Evolutionary conservation across 2,113 vertebrate genomes (phyloP).

Genomic region (Hemicordylus capensis): DNA sequence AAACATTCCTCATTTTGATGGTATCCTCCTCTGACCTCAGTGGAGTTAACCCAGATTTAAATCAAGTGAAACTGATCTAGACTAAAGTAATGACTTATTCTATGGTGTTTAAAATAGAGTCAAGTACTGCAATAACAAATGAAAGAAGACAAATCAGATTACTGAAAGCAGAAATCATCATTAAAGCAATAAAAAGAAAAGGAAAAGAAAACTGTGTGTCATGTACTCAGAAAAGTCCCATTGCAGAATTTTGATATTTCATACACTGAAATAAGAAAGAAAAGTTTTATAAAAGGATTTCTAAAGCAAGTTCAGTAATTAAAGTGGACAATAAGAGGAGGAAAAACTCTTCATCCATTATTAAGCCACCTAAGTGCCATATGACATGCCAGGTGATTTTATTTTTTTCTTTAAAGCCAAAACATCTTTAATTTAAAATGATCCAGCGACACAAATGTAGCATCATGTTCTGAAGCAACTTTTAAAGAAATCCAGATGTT

Average conservation of each 20-base stretch:
- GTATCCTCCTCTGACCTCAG: background rate
- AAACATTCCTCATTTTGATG: background rate
- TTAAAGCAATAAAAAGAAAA: slow-evolving; percentile 9
- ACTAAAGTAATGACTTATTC: background rate
- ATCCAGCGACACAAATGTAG: slow-evolving; percentile 19
- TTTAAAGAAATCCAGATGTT: background rate
- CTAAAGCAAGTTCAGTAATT: background rate
- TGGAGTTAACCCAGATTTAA: background rate
- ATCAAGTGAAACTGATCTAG: background rate
- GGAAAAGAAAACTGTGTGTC: background rate
- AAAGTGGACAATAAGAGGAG: slow-evolving; percentile 3
- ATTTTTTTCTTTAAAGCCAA: slow-evolving; percentile 35
- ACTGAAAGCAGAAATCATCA: slow-evolving; percentile 13
- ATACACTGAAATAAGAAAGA: background rate
- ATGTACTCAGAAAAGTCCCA: background rate
- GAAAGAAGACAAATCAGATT: fast-evolving
- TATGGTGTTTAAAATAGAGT: background rate
- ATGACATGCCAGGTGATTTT: slow-evolving; percentile 14
- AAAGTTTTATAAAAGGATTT: slow-evolving; percentile 12
- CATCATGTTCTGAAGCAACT: slow-evolving; percentile 40
- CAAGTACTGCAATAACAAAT: background rate
- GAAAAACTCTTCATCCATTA: slow-evolving; percentile 27
- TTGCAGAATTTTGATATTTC: background rate
- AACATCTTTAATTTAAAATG: slow-evolving; percentile 53
- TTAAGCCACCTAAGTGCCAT: slow-evolving; percentile 39